A percentile compares a stretch with the other conserved stretches of the same genome.
Evolutionary conservation across 2,888 invertebrate genomes (phyloP).

Genomic region (Heliconius cydno): DNA sequence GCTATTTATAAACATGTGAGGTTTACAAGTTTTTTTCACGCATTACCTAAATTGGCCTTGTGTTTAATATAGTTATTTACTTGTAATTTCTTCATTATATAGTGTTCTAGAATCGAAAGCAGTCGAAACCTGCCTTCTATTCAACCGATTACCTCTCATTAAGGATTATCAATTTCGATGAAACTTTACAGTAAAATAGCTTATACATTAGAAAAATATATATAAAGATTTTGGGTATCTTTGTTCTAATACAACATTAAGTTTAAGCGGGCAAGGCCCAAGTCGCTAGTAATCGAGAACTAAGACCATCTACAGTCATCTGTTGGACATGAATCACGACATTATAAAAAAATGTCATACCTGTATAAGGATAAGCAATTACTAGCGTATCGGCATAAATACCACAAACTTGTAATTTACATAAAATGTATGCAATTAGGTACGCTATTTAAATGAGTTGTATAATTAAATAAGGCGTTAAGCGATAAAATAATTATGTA

Average conservation of each 20-base stretch:
- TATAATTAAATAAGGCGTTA: slow-evolving; percentile 30
- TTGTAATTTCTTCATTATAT: neutral
- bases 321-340: slow-evolving; percentile 15
- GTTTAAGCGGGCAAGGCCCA: neutral
- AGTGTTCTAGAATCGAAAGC: neutral
- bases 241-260: neutral
- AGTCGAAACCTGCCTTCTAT: no score
- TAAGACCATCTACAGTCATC: neutral
- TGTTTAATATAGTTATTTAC: slow-evolving; percentile 14
- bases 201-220: neutral
- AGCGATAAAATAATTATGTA: neutral
- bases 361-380: slow-evolving; percentile 30
- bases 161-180: no score
- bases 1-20: slow-evolving; percentile 19
- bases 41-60: neutral
- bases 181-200: neutral
- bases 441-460: slow-evolving; percentile 31
- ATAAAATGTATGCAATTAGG: slow-evolving; percentile 35
- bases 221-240: neutral
- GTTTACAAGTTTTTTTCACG: slow-evolving; percentile 22
- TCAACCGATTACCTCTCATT: no score
- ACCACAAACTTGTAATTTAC: slow-evolving; percentile 17
- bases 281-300: neutral
- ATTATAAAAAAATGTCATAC: slow-evolving; percentile 14
- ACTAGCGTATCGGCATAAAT: slow-evolving; percentile 24